Evolutionary conservation across 2,888 invertebrate genomes (phyloP), one percentile per base, ranked within the genome.

Genomic region (Dusona sp.): DNA sequence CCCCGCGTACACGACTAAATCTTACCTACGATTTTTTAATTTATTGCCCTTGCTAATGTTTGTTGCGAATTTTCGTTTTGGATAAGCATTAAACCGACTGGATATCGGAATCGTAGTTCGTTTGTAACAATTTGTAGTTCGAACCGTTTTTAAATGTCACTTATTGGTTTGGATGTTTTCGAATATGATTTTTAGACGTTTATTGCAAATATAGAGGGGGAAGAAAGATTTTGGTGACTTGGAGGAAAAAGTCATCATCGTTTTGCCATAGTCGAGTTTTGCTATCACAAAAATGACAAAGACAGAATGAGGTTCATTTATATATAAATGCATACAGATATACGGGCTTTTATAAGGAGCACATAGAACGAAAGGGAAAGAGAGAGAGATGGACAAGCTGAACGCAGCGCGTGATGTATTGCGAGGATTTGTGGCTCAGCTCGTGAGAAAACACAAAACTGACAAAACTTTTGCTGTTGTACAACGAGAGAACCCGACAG

Each of bases 381-480:
- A 61, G 48, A 48, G 48, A 65, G 72, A 72, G 70, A 51, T 61
- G 45, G 61, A 29, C 70, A 54, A 67, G 75, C 33, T 36, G 22
- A 65, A 72, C 72, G 70, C 72, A 67, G 45, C 13, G 45, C 67
- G 68, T 48, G 29, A 61, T 61, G 38, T 68, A 42, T 38, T 38
- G 74, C 65, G 45, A 22, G 64, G 79, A 65, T 83, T 22, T 38
- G 68, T 48, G 45, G 70, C 73, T 42, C 72, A 77, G 51, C 64
- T 48, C 67, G 45, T 67, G 45, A 83, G 85, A 84, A 84, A 84
- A 73, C 81, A 70, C 42, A 70, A 79, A 72, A 83, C 89, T 89
- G 91, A 92, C 92, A 91, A 91, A 91, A 93, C 83, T 89, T 91
- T 90, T 82, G 86, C 91, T 77, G 90, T 89, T 86, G 61, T 33